A percentile compares a stretch with the other conserved stretches of the same genome.
Evolutionary conservation across 2,888 invertebrate species (phyloP).

Genomic region (Drosophila putrida): DNA sequence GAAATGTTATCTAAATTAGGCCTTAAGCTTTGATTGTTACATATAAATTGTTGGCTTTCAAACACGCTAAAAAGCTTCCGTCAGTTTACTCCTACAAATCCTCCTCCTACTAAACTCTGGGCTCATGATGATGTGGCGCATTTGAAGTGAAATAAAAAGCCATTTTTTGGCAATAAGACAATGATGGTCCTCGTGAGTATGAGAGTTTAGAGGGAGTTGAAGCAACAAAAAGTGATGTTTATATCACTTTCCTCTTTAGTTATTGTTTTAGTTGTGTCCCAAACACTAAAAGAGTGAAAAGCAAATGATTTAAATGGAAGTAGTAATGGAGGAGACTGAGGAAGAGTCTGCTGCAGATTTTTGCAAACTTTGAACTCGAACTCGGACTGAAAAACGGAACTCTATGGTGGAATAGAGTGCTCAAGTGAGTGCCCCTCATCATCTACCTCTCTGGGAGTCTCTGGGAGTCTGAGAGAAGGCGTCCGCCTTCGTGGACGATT

Average conservation of each 20-base stretch:
- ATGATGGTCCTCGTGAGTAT: slow-evolving; percentile 36
- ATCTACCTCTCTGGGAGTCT: not conserved
- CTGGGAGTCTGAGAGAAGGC: slow-evolving; percentile 46
- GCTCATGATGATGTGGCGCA: slow-evolving; percentile 44
- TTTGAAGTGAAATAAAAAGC: slow-evolving; percentile 47
- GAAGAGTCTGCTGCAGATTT: slow-evolving; percentile 29
- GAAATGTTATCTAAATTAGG: not conserved
- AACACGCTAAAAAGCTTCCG: slow-evolving; percentile 57
- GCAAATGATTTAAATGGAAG: slow-evolving; percentile 69
- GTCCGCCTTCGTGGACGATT: slow-evolving; percentile 63
- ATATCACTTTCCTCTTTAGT: slow-evolving; percentile 56
- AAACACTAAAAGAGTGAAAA: slow-evolving; percentile 62
- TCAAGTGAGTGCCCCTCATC: slow-evolving; percentile 1
- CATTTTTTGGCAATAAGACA: no score
- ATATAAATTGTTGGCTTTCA: slow-evolving; percentile 27
- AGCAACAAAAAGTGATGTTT: slow-evolving; percentile 49
- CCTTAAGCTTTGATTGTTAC: not conserved
- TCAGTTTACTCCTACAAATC: slow-evolving; percentile 30
- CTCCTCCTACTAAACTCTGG: not conserved
- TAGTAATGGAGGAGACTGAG: slow-evolving; percentile 5
- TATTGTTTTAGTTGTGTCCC: slow-evolving; percentile 31
- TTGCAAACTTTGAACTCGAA: slow-evolving; percentile 70
- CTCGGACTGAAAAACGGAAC: slow-evolving; percentile 66
- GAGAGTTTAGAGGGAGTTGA: not conserved
- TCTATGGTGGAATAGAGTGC: slow-evolving; percentile 17